Base-by-base conservation (phyloP, 2,888 invertebrate genomes). In the Epinotia demarniana region DNA sequence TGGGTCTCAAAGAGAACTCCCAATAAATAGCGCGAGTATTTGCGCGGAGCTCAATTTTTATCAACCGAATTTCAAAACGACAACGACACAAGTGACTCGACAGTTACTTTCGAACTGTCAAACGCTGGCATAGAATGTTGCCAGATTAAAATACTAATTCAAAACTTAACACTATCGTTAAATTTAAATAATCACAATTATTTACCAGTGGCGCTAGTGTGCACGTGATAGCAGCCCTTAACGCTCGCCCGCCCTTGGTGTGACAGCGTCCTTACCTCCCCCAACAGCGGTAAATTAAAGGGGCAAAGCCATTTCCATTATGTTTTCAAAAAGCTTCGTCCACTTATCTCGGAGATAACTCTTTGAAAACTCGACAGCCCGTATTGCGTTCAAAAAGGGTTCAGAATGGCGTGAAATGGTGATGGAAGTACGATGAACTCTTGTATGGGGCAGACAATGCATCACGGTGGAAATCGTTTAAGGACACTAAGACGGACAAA, bases 221-320 rank as follows among this genome's bases (percentile, higher is more conserved):
- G n/a, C n/a, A n/a, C n/a, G n/a, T n/a, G n/a, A n/a, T n/a, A n/a
- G n/a, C n/a, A n/a, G n/a, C n/a, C n/a, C n/a, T n/a, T n/a, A n/a
- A 16, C 55, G 19, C 43, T 43, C 9, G 16, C 43, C 16, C 0
- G 69, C 46, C 27, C 6, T 8, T 60, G 6, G 43, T 69, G 46
- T 46, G 46, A 16, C 69, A n/a, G 23, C 18, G 1, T 1, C 69
- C 27, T 69, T 27, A 46, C 58, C 16, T 43, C 60, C 66, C 66
- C 66, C 23, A 19, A 3, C 46, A 23, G 39, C 49, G 23, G 55
- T 74, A 63, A 74, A 69, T 74, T 69, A 69, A 74, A 69, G 58
- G 71, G 66, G 68, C 68, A 62, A 18, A 73, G 18, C 67, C 27
- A 62, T 69, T 69, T 69, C 64, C 64, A 70, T 74, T 74, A 74